phyloP scores from a whole-genome alignment of 2,113 vertebrate species.

The Butastur rufipennis region DNA sequence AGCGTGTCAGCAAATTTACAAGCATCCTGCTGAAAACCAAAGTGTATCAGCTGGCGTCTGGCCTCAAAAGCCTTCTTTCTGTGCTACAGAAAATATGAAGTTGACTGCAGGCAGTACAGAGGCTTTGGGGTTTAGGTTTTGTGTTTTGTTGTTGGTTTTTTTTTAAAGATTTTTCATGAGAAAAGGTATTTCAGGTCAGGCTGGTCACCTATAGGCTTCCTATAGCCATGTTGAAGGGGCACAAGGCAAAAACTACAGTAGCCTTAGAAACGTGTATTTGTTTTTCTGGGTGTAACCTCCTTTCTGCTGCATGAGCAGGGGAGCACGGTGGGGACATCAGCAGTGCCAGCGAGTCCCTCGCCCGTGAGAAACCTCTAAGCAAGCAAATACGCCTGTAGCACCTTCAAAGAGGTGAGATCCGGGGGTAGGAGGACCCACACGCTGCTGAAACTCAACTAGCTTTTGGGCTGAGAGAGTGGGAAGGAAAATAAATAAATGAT shows the following conservation, averaged over 20 bases:
- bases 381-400: not conserved
- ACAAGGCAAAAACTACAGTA: not conserved
- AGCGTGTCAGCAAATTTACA: not conserved
- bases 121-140: not conserved
- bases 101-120: not conserved
- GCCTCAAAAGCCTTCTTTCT: not conserved
- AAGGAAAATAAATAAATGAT: not conserved
- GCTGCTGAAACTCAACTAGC: not conserved
- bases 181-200: not conserved
- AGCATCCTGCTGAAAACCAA: not conserved
- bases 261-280: not conserved
- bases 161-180: not conserved
- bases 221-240: not conserved
- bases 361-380: not conserved
- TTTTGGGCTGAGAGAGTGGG: not conserved
- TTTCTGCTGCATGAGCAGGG: not conserved
- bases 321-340: accelerated
- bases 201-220: not conserved
- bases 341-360: accelerated
- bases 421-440: not conserved
- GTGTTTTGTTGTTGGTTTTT: not conserved
- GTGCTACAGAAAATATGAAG: not conserved
- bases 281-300: not conserved
- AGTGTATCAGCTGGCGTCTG: not conserved
- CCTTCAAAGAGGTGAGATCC: not conserved